Evolutionary conservation across 2,888 invertebrate species (phyloP).

Genomic region (Hypomecis atomaria): DNA sequence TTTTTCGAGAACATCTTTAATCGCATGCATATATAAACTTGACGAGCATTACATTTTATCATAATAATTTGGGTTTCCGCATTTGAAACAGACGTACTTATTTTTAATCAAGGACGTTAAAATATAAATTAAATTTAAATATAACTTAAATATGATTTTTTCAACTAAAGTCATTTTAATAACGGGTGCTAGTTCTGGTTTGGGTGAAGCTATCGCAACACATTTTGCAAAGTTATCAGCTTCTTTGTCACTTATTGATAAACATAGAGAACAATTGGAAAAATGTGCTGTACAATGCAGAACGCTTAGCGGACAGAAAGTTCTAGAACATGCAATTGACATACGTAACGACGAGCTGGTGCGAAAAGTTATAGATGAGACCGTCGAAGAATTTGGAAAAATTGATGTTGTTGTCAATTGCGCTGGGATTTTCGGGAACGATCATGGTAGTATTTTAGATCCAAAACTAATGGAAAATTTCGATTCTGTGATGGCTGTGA

Average conservation of each 20-base stretch:
- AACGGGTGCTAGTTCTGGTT: constrained; percentile 58
- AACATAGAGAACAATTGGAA: constrained; percentile 46
- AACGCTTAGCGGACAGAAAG: constrained; percentile 49
- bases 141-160: constrained; percentile 50
- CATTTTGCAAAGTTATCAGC: constrained; percentile 57
- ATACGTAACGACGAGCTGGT: constrained; percentile 50
- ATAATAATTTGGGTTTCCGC: background rate
- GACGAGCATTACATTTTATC: background rate
- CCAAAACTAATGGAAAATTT: constrained; percentile 47
- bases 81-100: background rate
- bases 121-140: constrained; percentile 35
- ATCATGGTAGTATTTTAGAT: constrained; percentile 43
- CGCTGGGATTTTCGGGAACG: constrained; percentile 46
- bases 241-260: constrained; percentile 54
- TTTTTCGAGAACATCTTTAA: background rate
- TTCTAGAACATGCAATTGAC: constrained; percentile 49
- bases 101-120: constrained; percentile 25
- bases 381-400: constrained; percentile 48
- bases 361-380: constrained; percentile 47
- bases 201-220: constrained; percentile 56
- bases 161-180: constrained; percentile 56
- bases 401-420: constrained; percentile 59
- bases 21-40: background rate
- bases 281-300: constrained; percentile 48
- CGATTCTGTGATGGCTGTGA: constrained; percentile 51